Base-by-base conservation (phyloP, 2,797 vertebrate genomes). In the Pantherophis alleghaniensis region DNA sequence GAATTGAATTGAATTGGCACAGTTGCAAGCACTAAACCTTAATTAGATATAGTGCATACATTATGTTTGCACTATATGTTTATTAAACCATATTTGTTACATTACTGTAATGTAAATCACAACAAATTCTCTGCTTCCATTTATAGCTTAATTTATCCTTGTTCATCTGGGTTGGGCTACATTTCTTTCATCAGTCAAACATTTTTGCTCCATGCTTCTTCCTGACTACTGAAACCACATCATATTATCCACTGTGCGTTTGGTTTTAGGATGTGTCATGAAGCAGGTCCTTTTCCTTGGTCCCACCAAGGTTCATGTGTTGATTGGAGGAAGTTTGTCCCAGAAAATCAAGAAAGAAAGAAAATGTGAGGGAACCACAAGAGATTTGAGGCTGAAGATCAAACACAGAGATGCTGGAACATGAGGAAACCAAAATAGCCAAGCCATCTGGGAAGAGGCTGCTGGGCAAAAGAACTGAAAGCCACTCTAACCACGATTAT, bases 311-410 rank as follows among this genome's bases (percentile, higher is more conserved):
- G 96, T 95, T 97, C 61, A 4, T 93, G 93, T 95, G 95, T 96
- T 96, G 94, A 93, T 96, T 96, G 94, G 91, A 94, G 94, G 96
- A 97, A 96, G 94, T 95, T 91, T 95, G 59, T 51, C 87, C 55
- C 93, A 51, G 92, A 92, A 91, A 96, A 87, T 37, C 22, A 88
- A 86, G 87, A 61, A 51, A 88, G 86, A 91, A 88, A 69, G 93
- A 95, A 94, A 87, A 90, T 28, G 96, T 97, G 97, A 97, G 95
- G 92, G 93, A 96, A 96, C 97, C 97, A 97, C 95, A 47, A 96
- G 95, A 95, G 91, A 95, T 97, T 96, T 96, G 96, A 97, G 96
- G 96, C 95, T 96, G 95, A 92, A 96, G 97, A 96, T 96, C 93
- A 97, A 96, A 97, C 96, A 96, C 97, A 96, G 95, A 97, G 96